Base-by-base conservation (phyloP, 53 echinoderm and acorn worm species). In the Hippasteria phrygiana region DNA sequence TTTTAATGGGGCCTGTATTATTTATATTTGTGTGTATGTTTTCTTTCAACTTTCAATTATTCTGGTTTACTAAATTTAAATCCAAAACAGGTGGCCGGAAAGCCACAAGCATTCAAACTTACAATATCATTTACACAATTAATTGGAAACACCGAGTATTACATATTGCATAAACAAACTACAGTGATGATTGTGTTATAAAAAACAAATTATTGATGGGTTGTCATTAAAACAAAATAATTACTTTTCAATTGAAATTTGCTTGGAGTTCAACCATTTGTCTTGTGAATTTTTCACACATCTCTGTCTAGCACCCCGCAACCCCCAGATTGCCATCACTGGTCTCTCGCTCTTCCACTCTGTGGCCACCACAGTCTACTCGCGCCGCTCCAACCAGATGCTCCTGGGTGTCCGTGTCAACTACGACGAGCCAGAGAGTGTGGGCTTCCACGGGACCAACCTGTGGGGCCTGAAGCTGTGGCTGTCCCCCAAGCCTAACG, bases 381-480 rank as follows among this genome's bases (percentile, higher is more conserved):
- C 74, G 5, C 33, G 63, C 27, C 88, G 75, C 20, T 43, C 74
- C 31, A 88, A 88, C 75, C 80, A 51, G 33, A 31, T 92, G 64
- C 71, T 55, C 50, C 53, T 93, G 10, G 88, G 74, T 20, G 46
- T 88, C 22, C 82, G 75, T 18, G 53, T 93, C 54, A 39, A 26
- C 55, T 65, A 82, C n/a, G 66, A 93, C 38, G 66, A 74, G 16
- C 48, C 67, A 43, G 62, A 91, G 33, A 88, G 74, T 16, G 91
- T 88, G 40, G 71, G 89, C 36, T 86, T 94, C 13, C 27, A 75
- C 9, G 94, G 94, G 14, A 78, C 86, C 3, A 31, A 90, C 59
- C 56, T 92, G 20, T 94, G 94, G 94, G 55, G 67, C 41, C 42
- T 94, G 24, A 59, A 74, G 40, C 55, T 94, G 14, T 94, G 94